Conservation (phyloP, 2,797 vertebrate genomes). For the Amblyopsis hoosieri region DNA sequence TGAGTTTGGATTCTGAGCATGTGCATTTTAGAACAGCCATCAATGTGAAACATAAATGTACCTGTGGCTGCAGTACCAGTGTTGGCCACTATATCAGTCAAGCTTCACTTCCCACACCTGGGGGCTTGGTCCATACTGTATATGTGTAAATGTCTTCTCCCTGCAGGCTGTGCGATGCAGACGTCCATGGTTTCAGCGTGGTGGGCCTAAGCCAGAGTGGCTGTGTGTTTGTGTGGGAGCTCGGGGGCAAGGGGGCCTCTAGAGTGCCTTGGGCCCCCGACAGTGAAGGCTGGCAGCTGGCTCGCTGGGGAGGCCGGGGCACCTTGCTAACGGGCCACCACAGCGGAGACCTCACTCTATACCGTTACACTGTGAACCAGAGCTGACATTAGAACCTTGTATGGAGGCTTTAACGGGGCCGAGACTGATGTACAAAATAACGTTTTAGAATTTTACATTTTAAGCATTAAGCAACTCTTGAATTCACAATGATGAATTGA, state of each 20-base stretch:
- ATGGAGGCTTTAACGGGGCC: neutral
- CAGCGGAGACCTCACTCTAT: constrained; percentile 62
- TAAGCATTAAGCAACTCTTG: neutral
- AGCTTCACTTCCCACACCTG: no score
- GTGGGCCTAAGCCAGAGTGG: constrained; percentile 64
- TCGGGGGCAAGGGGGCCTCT: neutral
- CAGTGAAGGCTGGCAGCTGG: constrained; percentile 64
- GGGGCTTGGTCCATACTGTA: no score
- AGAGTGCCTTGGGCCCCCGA: constrained; percentile 37
- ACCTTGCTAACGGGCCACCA: constrained; percentile 62
- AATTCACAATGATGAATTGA: no score
- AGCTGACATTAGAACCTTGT: neutral
- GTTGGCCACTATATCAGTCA: no score
- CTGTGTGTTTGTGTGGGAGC: constrained; percentile 60
- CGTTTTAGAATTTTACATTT: neutral
- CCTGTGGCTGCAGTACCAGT: no score
- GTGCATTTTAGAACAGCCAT: no score
- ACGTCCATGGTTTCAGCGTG: constrained; percentile 42
- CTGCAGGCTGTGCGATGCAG: constrained; percentile 58
- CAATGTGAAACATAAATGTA: no score
- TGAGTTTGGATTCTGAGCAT: no score
- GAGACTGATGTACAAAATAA: neutral
- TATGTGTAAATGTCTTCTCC: neutral
- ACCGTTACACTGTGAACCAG: constrained; percentile 17
- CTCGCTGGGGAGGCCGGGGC: constrained; percentile 51